A percentile compares a stretch with the other conserved stretches of the same genome.
phyloP scores from a whole-genome alignment of 2,113 vertebrate species.

The Zosterops japonicus region DNA sequence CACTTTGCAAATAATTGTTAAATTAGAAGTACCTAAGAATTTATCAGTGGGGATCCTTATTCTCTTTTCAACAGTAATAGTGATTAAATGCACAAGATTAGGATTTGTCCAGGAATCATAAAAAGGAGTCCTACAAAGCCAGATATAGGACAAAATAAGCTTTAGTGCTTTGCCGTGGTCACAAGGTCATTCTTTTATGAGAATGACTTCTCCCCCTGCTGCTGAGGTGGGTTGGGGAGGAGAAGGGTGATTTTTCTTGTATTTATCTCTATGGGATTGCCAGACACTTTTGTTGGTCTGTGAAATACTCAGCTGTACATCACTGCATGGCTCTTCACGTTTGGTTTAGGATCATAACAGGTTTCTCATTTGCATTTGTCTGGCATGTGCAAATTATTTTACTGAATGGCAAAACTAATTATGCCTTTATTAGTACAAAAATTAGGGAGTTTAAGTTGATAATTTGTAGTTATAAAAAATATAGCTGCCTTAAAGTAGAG shows the following conservation, averaged over 20 bases:
- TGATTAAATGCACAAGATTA: not conserved
- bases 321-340: not conserved
- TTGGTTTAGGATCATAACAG: not conserved
- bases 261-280: rapidly evolving
- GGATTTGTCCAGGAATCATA: not conserved
- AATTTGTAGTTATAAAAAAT: not conserved
- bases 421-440: not conserved
- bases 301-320: not conserved
- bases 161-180: not conserved
- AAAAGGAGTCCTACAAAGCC: not conserved
- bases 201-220: not conserved
- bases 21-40: not conserved
- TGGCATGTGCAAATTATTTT: not conserved
- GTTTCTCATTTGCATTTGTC: not conserved
- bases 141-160: not conserved
- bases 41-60: not conserved
- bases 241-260: not conserved
- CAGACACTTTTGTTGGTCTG: not conserved
- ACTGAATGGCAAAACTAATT: not conserved
- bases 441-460: not conserved
- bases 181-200: not conserved
- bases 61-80: not conserved
- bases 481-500: not conserved
- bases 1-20: not conserved
- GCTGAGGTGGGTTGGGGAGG: not conserved